Percentiles rank a stretch among this genome's conserved stretches.
phyloP scores from a whole-genome alignment of 2,888 invertebrate species.

The Pristionchus exspectatus region DNA sequence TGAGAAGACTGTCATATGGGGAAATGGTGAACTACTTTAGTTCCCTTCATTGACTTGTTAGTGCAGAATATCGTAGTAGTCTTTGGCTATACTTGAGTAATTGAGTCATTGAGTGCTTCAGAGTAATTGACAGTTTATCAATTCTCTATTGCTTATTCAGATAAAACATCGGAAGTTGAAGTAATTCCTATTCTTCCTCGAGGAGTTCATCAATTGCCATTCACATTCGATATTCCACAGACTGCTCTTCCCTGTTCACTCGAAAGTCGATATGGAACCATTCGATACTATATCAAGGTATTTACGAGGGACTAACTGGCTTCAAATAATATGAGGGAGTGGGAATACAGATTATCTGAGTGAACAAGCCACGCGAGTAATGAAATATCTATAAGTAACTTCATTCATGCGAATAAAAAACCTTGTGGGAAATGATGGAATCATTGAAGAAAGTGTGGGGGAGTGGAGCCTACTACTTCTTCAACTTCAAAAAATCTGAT shows the following conservation, averaged over 20 bases:
- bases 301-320: neutral
- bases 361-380: neutral
- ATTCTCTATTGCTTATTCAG: slow-evolving; percentile 56
- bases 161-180: slow-evolving; percentile 70
- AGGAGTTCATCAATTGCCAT: slow-evolving; percentile 86
- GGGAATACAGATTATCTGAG: neutral
- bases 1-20: slow-evolving; percentile 86
- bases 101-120: neutral
- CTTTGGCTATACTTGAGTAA: slow-evolving; percentile 19
- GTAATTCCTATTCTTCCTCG: slow-evolving; percentile 84
- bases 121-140: neutral
- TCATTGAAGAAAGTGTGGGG: too few species aligned
- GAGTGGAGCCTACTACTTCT: too few species aligned
- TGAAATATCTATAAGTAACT: too few species aligned
- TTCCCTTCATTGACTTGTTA: neutral
- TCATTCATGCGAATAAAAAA: too few species aligned
- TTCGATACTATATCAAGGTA: slow-evolving; percentile 86
- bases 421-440: too few species aligned
- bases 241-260: slow-evolving; percentile 86
- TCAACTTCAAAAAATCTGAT: neutral
- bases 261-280: slow-evolving; percentile 86
- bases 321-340: neutral
- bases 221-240: slow-evolving; percentile 86
- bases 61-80: neutral
- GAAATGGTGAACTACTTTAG: slow-evolving; percentile 83